A percentile compares a stretch with the other conserved stretches of the same genome.
Conservation (phyloP, 2,113 vertebrate species). For the Syngnathus floridae region DNA sequence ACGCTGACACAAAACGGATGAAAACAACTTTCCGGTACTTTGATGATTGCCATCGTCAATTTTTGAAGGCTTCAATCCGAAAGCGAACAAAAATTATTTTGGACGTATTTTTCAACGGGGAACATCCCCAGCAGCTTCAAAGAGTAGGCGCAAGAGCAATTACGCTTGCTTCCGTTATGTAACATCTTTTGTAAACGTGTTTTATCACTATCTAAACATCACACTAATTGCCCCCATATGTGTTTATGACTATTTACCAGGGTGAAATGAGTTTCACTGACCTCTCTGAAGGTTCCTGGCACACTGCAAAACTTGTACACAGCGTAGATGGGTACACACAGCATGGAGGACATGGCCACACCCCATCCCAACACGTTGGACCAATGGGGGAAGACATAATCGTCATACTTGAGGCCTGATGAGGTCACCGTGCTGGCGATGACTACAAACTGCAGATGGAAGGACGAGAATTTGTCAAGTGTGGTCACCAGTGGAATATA, state of each 20-base stretch:
- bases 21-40: slow-evolving; percentile 36
- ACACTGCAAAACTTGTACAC: slow-evolving; percentile 84
- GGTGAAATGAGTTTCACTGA: slow-evolving; percentile 54
- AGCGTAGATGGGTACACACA: slow-evolving; percentile 83
- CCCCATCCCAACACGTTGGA: slow-evolving; percentile 86
- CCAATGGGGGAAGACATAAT: slow-evolving; percentile 87
- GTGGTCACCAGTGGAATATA: neutral
- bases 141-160: slow-evolving; percentile 1
- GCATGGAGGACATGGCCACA: slow-evolving; percentile 91
- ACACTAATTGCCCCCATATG: neutral
- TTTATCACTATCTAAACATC: neutral
- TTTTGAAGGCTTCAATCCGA: slow-evolving; percentile 1
- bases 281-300: slow-evolving; percentile 85
- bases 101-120: neutral
- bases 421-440: slow-evolving; percentile 87
- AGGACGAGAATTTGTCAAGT: neutral
- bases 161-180: slow-evolving; percentile 1
- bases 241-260: neutral
- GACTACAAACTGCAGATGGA: slow-evolving; percentile 81
- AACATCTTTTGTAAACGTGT: neutral
- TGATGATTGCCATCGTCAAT: slow-evolving; percentile 43
- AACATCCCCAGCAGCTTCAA: neutral
- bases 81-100: slow-evolving; percentile 9
- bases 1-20: slow-evolving; percentile 25
- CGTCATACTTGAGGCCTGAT: slow-evolving; percentile 83